Base-by-base conservation (phyloP, 2,797 vertebrate species). In the Psittacula echo region DNA sequence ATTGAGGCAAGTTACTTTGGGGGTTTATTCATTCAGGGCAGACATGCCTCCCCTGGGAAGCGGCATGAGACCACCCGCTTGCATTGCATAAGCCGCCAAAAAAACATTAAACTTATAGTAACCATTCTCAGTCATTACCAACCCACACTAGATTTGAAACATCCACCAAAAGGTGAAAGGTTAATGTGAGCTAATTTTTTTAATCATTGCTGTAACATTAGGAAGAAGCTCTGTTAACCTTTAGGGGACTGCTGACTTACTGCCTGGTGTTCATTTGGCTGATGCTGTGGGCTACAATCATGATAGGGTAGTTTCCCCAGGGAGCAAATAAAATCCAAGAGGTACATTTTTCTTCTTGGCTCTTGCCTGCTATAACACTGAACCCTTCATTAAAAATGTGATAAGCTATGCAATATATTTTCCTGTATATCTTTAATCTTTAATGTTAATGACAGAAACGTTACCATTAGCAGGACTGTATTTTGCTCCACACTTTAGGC, bases 241-340 rank as follows among this genome's bases (percentile, higher is more conserved):
- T 97, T 84, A 89, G 84, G 86, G 84, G 88, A 53, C 87, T 93
- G 78, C 92, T 90, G 93, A 90, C 82, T 94, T 87, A 95, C 92
- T 90, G 89, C 95, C 91, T 94, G 90, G 82, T 82, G 77, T 81
- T 94, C 96, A 93, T 96, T 92, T 95, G 93, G 86, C 91, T 93
- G 93, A 87, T 95, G 82, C 74, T 91, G 95, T 4, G 0, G 91
- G 95, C 89, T 95, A 81, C 85, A 88, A 54, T 86, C 95, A 72
- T 72, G 88, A 91, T 86, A 72, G 89, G 72, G 62, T 86, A 84
- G 73, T 67, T 83, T 96, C 96, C 87, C 97, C 94, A 70, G 96
- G 91, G 95, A 96, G 89, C 87, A 97, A 96, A 97, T 97, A 94
- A 97, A 97, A 96, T 87, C 85, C 94, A 94, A 86, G 94, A 94